Percentiles rank a stretch among this genome's conserved stretches.
Conservation (phyloP, 1,140 invertebrate genomes). For the Bombus cullumanus region DNA sequence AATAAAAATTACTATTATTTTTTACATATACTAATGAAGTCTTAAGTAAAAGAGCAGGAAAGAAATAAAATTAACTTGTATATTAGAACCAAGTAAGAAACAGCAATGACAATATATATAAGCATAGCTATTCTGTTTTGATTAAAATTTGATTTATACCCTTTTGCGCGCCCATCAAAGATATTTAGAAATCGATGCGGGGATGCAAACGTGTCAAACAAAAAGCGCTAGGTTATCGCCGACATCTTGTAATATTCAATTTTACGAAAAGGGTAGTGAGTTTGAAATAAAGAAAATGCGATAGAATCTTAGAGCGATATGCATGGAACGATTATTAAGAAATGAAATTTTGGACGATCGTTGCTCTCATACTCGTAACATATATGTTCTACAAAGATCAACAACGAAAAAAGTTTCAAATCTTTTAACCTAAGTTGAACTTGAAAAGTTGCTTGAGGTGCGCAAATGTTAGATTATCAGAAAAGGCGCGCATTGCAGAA, state of each 20-base stretch:
- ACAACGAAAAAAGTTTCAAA: not conserved
- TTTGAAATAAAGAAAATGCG: not conserved
- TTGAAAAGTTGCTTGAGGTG: too few relatives aligned
- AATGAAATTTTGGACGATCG: constrained; percentile 18
- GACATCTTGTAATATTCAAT: constrained; percentile 9
- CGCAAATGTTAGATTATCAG: not conserved
- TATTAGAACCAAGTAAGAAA: too few relatives aligned
- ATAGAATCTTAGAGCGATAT: not conserved
- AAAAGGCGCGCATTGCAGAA: constrained; percentile 39
- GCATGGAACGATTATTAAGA: not conserved
- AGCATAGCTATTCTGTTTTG: too few relatives aligned
- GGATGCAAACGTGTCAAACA: constrained; percentile 1
- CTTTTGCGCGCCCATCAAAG: too few relatives aligned
- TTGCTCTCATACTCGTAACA: constrained; percentile 17
- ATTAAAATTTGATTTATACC: too few relatives aligned
- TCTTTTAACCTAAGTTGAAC: not conserved
- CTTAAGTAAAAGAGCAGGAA: too few relatives aligned
- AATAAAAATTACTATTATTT: too few relatives aligned
- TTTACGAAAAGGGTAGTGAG: not conserved
- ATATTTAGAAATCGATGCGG: not conserved
- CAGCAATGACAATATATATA: too few relatives aligned
- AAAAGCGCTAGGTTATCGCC: not conserved
- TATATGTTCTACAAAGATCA: constrained; percentile 26
- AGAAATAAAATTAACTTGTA: too few relatives aligned
- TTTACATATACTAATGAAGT: too few relatives aligned